phyloP scores from a whole-genome alignment of 1,140 invertebrate genomes.

The Aphelinus atriplicis region DNA sequence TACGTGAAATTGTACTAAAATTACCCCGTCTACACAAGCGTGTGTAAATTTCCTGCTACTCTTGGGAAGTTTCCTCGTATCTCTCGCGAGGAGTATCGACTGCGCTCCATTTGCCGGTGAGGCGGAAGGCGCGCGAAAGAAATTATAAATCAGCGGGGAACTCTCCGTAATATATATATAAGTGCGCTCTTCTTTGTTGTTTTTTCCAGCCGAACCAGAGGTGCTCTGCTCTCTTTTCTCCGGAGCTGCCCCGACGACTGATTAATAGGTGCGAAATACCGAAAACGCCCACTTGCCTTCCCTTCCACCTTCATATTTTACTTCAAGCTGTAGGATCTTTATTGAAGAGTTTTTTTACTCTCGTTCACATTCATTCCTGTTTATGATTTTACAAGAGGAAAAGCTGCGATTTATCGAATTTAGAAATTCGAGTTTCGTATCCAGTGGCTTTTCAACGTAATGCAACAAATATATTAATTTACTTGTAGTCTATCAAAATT shows the following conservation, averaged over 20 bases:
- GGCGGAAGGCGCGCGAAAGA: not conserved
- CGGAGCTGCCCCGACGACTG: constrained; percentile 32
- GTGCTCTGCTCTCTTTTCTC: not conserved
- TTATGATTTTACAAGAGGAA: not conserved
- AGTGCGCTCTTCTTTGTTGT: no score
- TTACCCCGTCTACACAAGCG: no score
- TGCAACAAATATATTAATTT: no score
- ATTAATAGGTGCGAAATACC: constrained; percentile 34
- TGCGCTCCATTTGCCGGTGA: not conserved
- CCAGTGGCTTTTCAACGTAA: no score
- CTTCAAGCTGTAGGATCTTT: no score
- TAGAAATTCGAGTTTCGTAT: not conserved
- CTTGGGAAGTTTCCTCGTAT: no score
- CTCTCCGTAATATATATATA: no score
- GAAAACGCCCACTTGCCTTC: not conserved
- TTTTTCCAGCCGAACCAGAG: no score
- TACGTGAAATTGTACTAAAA: no score
- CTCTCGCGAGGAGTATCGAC: no score
- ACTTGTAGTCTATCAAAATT: no score
- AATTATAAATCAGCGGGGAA: not conserved
- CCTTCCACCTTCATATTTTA: not conserved
- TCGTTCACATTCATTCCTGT: not conserved
- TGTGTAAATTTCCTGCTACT: no score
- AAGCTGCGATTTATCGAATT: not conserved
- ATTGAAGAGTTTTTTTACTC: not conserved